phyloP scores from a whole-genome alignment of 2,113 vertebrate genomes.

The Nyctibius bracteatus region DNA sequence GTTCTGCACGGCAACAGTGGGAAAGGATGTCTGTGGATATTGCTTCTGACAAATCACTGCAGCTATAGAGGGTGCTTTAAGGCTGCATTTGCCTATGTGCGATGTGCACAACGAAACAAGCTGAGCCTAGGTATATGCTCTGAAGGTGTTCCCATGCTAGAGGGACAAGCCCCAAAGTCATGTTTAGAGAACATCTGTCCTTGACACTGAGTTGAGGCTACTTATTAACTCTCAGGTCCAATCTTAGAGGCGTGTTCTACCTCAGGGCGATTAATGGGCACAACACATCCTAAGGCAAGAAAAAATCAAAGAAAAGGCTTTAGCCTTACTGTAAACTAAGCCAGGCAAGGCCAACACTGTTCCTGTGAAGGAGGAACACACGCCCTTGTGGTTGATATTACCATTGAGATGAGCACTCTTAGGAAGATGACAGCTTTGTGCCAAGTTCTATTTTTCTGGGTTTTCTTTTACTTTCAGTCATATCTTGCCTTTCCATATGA shows the following conservation, averaged over 20 bases:
- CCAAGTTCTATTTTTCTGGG: not conserved
- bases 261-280: not conserved
- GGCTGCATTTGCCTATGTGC: not conserved
- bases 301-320: not conserved
- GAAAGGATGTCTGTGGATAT: not conserved
- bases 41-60: conserved; percentile 5
- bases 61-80: not conserved
- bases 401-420: not conserved
- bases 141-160: rapidly evolving
- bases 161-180: not conserved
- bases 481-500: not conserved
- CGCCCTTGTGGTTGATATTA: not conserved
- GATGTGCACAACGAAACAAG: not conserved
- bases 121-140: not conserved
- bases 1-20: rapidly evolving
- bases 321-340: not conserved
- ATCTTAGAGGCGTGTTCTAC: not conserved
- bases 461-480: not conserved
- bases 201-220: rapidly evolving
- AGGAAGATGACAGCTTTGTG: not conserved
- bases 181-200: not conserved
- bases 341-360: not conserved
- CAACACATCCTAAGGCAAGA: not conserved
- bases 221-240: not conserved
- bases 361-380: not conserved